Base-by-base conservation (phyloP, 1,140 invertebrate species). In the Conus ventricosus region DNA sequence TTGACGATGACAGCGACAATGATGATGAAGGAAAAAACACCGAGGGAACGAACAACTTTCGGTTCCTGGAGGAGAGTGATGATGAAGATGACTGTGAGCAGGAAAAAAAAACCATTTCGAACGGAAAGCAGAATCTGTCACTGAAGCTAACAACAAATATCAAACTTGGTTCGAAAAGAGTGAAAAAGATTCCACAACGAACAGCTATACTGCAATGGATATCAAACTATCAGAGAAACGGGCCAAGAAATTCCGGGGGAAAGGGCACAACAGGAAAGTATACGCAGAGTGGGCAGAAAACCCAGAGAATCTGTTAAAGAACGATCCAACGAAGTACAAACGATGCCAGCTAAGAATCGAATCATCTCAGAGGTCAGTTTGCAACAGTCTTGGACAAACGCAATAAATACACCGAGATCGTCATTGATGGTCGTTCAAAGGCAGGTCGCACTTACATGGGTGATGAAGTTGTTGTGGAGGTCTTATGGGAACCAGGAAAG, bases 401-500 rank as follows among this genome's bases (percentile, higher is more conserved):
- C 55, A 87, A 60, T 57, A 63, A 57, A n/a, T 63, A 90, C n/a
- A 71, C 85, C 23, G 85, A 91, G 20, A 93, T 94, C 75, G 86
- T 91, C 67, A 94, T 94, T 20, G 88, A 85, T 5, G 92, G 93
- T 1, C 85, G 94, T 87, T 91, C 91, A 67, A 93, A 92, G 88
- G 92, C 91, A 88, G 94, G 94, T 13, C 91, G 88, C 83, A 88
- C 91, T 8, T 94, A 93, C 88, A 90, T 90, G 39, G 92, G 90
- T 60, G 94, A 94, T 90, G 91, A 91, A 60, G 94, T 94, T n/a
- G 85, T 93, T 25, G 94, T 94, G 3, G 90, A 93, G 87, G 71
- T 94, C 15, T 81, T 93, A 13, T 89, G 89, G 10, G 76, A 89
- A 17, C 84, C 88, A 55, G 25, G 87, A 51, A 57, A 57, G n/a